Evolutionary conservation across 2,113 vertebrate species (phyloP).

Genomic region (Pithys albifrons): DNA sequence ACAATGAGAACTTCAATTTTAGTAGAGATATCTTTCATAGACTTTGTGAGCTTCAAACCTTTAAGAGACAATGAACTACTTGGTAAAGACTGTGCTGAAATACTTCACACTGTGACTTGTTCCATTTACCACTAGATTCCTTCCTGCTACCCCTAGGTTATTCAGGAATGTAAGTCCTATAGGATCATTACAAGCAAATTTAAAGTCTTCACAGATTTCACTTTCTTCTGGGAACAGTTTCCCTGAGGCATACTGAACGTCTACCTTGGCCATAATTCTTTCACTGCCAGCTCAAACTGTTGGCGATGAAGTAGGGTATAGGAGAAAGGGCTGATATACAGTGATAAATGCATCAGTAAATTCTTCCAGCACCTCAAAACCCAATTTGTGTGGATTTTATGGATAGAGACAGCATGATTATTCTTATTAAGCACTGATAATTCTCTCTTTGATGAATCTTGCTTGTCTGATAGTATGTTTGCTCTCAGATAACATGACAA

Average conservation of each 20-base stretch:
- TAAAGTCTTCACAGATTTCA: neutral
- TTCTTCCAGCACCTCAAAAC: neutral
- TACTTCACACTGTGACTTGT: slow-evolving; percentile 40
- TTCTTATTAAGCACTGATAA: neutral
- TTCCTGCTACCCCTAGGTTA: neutral
- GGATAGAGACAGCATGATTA: neutral
- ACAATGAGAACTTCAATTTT: slow-evolving; percentile 2
- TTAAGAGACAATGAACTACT: neutral
- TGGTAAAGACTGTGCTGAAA: slow-evolving; percentile 26
- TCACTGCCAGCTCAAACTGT: neutral
- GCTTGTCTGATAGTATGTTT: neutral
- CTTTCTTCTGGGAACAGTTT: neutral
- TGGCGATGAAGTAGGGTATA: neutral
- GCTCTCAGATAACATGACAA: neutral
- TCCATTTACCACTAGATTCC: slow-evolving; percentile 6
- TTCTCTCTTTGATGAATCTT: neutral
- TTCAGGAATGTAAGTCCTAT: neutral
- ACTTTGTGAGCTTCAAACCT: neutral
- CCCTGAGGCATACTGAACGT: neutral
- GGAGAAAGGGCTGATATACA: neutral
- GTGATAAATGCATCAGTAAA: neutral
- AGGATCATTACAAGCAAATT: neutral
- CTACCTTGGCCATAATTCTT: neutral
- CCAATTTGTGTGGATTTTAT: neutral
- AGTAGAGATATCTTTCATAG: neutral